Evolutionary conservation across 2,888 invertebrate genomes (phyloP), one percentile per base, ranked within the genome.

Genomic region (Lottia gigantea): DNA sequence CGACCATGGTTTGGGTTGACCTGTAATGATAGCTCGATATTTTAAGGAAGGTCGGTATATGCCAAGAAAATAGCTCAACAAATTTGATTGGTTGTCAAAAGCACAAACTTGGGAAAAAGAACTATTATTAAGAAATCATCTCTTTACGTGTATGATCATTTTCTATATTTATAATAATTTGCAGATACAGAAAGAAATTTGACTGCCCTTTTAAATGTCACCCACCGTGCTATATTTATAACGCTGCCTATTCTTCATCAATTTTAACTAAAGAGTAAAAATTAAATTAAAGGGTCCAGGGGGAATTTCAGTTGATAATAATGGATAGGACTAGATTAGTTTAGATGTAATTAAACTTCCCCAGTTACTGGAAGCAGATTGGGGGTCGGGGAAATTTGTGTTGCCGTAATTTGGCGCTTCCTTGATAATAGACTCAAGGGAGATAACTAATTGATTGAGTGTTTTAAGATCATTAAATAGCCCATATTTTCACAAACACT

Each of bases 311-410:
- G 67, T 62, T 66, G 25, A 64, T 66, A 67, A 62, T 67, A 71
- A 69, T 69, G 61, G 62, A 69, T 68, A 71, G 64, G 62, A 62
- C 67, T 64, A 74, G 66, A 74, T 74, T 74, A 74, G 71, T 74
- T 74, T 74, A 74, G 55, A 64, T 47, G 69, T 69, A 69, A 69
- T 69, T 69, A 69, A 64, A 65, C 46, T 47, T 64, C 64, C 65
- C 49, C 64, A 19, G 25, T 55, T 55, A 49, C 25, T 45, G 49
- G 55, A 47, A 55, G 65, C 55, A 65, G 65, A 65, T 64, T 69
- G 64, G 64, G 64, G 65, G 61, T 47, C 61, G 65, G 65, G 61
- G 69, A 46, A 61, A 65, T 64, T 65, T 46, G 61, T 64, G 64
- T 45, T 64, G 61, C 64, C 55, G 47, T 69, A 69, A 69, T 69